These are phyloP conservation scores for Notarius quadriscutis DNA, from an alignment of 2,113 vertebrate species.

Conservation along the genomic window DNA sequence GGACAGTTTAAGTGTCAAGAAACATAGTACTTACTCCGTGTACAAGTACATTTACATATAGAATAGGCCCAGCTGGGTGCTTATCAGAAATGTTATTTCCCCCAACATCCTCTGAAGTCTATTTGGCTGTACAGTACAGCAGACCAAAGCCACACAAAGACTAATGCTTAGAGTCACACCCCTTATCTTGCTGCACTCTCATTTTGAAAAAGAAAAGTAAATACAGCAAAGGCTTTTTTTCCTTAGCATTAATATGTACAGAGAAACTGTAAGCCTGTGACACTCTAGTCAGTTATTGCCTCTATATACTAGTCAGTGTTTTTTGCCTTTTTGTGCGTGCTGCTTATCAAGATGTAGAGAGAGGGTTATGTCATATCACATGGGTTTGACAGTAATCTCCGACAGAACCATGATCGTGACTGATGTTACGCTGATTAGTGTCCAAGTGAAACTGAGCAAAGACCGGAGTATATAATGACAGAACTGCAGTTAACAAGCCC, in stretches of 20 bases:
- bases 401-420: slow-evolving; percentile 16
- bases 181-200: slow-evolving; percentile 55
- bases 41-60: slow-evolving; percentile 42
- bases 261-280: slow-evolving; percentile 33
- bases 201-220: slow-evolving; percentile 63
- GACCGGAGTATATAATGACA: slow-evolving; percentile 1
- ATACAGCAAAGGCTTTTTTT: slow-evolving; percentile 52
- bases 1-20: slow-evolving; percentile 27
- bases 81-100: slow-evolving; percentile 39
- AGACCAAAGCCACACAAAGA: slow-evolving; percentile 55
- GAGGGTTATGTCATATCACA: slow-evolving; percentile 27
- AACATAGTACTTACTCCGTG: slow-evolving; percentile 25
- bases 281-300: background rate
- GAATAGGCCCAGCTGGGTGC: slow-evolving; percentile 30
- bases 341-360: slow-evolving; percentile 26
- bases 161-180: slow-evolving; percentile 55
- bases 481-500: slow-evolving; percentile 25
- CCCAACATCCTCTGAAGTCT: slow-evolving; percentile 31
- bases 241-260: slow-evolving; percentile 29
- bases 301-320: background rate
- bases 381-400: slow-evolving; percentile 39
- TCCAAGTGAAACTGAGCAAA: slow-evolving; percentile 37
- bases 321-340: background rate
- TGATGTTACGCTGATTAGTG: slow-evolving; percentile 29
- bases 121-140: slow-evolving; percentile 35